These are phyloP conservation scores for Arnoldichthys spilopterus DNA, from an alignment of 2,797 vertebrate species.

Conservation along the genomic window DNA sequence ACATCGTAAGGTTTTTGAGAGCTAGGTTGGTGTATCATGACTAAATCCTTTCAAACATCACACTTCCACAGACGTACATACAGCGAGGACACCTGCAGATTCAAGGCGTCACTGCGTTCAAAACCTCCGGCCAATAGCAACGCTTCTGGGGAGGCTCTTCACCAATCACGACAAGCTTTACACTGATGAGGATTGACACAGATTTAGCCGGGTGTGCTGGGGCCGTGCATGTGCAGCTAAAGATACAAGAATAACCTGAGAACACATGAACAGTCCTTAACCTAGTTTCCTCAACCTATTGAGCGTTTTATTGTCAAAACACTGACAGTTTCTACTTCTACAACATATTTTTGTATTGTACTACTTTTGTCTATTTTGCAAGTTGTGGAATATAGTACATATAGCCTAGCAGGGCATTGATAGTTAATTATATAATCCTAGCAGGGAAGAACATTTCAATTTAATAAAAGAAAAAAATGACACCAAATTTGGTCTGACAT, in stretches of 20 bases:
- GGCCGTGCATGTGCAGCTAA: slow-evolving; percentile 16
- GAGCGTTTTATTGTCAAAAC: background rate
- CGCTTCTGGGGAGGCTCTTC: background rate
- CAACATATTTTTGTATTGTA: too few species aligned
- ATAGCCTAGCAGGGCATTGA: background rate
- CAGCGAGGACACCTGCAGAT: slow-evolving; percentile 26
- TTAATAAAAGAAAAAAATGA: too few species aligned
- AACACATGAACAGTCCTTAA: slow-evolving; percentile 63
- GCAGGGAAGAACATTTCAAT: background rate
- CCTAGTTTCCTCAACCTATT: slow-evolving; percentile 57
- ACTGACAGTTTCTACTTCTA: too few species aligned
- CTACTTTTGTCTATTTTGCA: too few species aligned
- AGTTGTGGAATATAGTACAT: background rate
- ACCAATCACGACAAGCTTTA: slow-evolving; percentile 37
- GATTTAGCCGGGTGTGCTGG: slow-evolving; percentile 25
- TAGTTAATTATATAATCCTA: background rate
- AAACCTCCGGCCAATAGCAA: slow-evolving; percentile 25
- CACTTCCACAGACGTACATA: background rate
- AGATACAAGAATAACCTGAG: slow-evolving; percentile 50
- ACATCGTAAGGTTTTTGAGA: too few species aligned
- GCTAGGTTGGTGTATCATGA: too few species aligned
- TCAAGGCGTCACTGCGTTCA: slow-evolving; percentile 3
- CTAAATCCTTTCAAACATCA: too few species aligned
- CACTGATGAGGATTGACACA: slow-evolving; percentile 51
- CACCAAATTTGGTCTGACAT: too few species aligned